Base-by-base conservation (phyloP, 2,113 vertebrate genomes). In the Prochilodus magdalenae region DNA sequence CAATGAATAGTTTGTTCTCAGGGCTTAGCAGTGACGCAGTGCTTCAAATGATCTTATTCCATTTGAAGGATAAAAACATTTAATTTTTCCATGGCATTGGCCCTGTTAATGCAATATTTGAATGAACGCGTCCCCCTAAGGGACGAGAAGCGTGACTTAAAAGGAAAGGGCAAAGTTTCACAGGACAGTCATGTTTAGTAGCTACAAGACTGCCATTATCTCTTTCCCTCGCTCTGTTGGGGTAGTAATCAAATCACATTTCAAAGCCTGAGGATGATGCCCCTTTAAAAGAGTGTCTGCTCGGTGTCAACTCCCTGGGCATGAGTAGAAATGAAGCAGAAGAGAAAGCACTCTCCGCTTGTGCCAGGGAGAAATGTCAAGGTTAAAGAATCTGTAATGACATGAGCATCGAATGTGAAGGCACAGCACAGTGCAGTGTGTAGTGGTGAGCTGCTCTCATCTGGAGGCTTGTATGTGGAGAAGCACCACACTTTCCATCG, bases 351-450 rank as follows among this genome's bases (percentile, higher is more conserved):
- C 63, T 29, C 55, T 72, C 22, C 60, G 72, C 57, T 77, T 57
- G 36, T 63, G 36, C 62, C 62, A 59, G 55, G 3, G 55, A 73
- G 77, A 90, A 89, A 89, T 88, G 89, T 86, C 87, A 89, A 86
- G 84, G 86, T 85, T 85, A 90, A 86, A 83, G 77, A 78, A 36
- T 65, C 53, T 40, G 47, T 71, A 77, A 76, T 70, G 55, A 77
- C 71, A 73, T 30, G 53, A 71, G 40, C 67, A 49, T 80, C 62
- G 81, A 75, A 82, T 80, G 76, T 57, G 27, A 60, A 53, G 33
- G 29, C 44, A 49, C 26, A 75, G 66, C 60, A 29, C 29, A 51
- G 40, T 51, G 27, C n/a, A 66, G 57, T 40, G 20, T 65, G 33
- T n/a, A 62, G 59, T 29, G 24, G 60, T 36, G 15, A 57, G 40